Evolutionary conservation across 1,140 invertebrate species (phyloP).

Genomic region (Macrocentrus cingulum): DNA sequence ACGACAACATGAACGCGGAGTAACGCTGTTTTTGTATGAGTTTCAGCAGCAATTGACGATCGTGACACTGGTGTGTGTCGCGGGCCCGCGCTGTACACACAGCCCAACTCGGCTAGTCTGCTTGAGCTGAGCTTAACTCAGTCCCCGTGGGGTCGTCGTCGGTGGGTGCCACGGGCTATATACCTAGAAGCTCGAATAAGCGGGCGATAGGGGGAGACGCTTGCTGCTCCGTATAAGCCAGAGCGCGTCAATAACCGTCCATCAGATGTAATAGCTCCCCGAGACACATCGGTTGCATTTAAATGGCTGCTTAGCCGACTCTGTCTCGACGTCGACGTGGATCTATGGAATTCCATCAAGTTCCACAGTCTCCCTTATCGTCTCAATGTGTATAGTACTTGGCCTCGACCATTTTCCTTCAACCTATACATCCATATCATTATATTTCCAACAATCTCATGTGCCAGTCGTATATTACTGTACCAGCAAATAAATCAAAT

Average conservation of each 20-base stretch:
- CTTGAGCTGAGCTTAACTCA: constrained; percentile 42
- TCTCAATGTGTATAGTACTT: constrained; percentile 36
- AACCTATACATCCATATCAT: constrained; percentile 4
- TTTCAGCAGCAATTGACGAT: constrained; percentile 46
- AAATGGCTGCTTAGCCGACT: constrained; percentile 61
- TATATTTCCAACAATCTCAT: too few relatives aligned
- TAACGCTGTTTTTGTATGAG: constrained; percentile 39
- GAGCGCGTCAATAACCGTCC: constrained; percentile 60
- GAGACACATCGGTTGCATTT: constrained; percentile 62
- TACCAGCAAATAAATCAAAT: too few relatives aligned
- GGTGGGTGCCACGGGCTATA: neutral
- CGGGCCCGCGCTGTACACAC: constrained; percentile 13
- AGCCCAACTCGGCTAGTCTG: constrained; percentile 24
- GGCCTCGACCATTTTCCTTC: constrained; percentile 17
- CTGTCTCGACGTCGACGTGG: constrained; percentile 59
- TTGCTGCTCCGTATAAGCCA: constrained; percentile 51
- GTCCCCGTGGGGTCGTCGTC: constrained; percentile 36
- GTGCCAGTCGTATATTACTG: too few relatives aligned
- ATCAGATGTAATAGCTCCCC: constrained; percentile 61
- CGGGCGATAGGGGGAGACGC: constrained; percentile 29
- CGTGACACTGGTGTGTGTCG: constrained; percentile 39
- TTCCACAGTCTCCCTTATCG: constrained; percentile 53
- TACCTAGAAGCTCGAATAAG: constrained; percentile 11
- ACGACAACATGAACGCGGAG: constrained; percentile 4
- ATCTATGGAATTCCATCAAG: constrained; percentile 62